phyloP scores from a whole-genome alignment of 2,797 vertebrate genomes.

The Poecilia wingei region DNA sequence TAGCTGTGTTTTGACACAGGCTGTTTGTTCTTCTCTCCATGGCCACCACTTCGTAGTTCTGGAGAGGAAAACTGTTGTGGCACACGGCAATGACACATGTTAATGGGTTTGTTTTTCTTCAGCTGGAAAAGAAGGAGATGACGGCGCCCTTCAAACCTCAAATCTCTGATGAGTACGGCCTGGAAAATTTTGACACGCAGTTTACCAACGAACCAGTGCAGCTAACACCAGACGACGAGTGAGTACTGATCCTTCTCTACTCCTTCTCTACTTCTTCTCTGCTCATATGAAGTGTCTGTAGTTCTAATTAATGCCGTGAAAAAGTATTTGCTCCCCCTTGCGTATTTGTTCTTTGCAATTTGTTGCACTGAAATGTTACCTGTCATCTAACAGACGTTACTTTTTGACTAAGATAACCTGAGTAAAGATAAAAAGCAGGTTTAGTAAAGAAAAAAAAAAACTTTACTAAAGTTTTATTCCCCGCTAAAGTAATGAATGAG shows the following conservation, averaged over 20 bases:
- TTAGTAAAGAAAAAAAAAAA: neutral
- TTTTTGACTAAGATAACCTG: neutral
- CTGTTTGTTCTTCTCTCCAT: slow-evolving; percentile 1
- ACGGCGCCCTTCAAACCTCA: slow-evolving; percentile 95
- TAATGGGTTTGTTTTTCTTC: slow-evolving; percentile 44
- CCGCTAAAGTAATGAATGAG: neutral
- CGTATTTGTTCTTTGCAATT: neutral
- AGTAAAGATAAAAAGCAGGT: neutral
- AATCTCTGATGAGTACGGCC: slow-evolving; percentile 93
- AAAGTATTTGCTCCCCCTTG: neutral
- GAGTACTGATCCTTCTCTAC: slow-evolving; percentile 56
- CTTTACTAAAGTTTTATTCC: neutral
- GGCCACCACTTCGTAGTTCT: neutral
- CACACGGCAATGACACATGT: slow-evolving; percentile 10
- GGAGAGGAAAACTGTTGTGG: neutral
- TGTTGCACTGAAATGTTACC: neutral
- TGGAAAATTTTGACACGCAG: slow-evolving; percentile 99
- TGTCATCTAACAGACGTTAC: neutral
- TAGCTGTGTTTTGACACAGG: neutral
- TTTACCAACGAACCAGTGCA: slow-evolving; percentile 99
- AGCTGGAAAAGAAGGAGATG: slow-evolving; percentile 97
- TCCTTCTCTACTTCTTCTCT: neutral
- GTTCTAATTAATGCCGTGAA: neutral
- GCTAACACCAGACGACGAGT: slow-evolving; percentile 97
- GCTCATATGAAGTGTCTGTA: neutral